These are phyloP conservation scores for Sisor rabdophorus DNA, from an alignment of 2,113 vertebrate genomes.

Conservation along the genomic window DNA sequence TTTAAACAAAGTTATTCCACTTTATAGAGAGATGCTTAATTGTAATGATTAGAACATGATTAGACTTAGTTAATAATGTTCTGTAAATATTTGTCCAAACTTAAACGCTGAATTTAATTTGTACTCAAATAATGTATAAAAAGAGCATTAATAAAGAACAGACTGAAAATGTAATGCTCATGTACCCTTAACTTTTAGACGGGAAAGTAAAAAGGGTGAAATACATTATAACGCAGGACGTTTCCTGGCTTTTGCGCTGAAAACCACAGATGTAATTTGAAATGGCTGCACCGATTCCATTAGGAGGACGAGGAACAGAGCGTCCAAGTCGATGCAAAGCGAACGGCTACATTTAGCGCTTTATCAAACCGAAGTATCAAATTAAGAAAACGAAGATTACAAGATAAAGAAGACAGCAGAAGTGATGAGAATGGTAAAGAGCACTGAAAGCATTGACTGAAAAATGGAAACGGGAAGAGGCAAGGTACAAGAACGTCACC, in stretches of 20 bases:
- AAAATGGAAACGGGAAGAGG: conserved; percentile 41
- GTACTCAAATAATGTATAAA: conserved; percentile 1
- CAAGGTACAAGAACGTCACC: conserved; percentile 15
- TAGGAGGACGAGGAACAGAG: conserved; percentile 24
- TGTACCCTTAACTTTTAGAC: conserved; percentile 7
- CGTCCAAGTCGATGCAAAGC: conserved; percentile 22
- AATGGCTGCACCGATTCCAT: conserved; percentile 30
- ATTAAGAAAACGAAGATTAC: conserved; percentile 42
- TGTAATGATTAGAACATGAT: no score
- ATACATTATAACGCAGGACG: background rate
- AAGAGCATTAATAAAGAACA: conserved; percentile 25
- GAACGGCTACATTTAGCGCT: conserved; percentile 24
- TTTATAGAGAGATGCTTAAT: no score
- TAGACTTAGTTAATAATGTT: background rate
- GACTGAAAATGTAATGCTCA: conserved; percentile 33
- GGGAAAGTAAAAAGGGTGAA: conserved; percentile 15
- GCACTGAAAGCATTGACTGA: conserved; percentile 42
- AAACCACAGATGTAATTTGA: conserved; percentile 33
- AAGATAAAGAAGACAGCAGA: conserved; percentile 33
- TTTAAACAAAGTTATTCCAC: no score
- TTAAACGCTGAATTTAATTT: background rate
- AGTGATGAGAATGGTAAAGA: conserved; percentile 7
- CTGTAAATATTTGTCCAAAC: background rate
- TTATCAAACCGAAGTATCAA: conserved; percentile 48
- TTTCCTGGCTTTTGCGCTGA: conserved; percentile 4